Evolutionary conservation across 2,888 invertebrate species (phyloP), one percentile per base, ranked within the genome.

Genomic region (Sesia apiformis): DNA sequence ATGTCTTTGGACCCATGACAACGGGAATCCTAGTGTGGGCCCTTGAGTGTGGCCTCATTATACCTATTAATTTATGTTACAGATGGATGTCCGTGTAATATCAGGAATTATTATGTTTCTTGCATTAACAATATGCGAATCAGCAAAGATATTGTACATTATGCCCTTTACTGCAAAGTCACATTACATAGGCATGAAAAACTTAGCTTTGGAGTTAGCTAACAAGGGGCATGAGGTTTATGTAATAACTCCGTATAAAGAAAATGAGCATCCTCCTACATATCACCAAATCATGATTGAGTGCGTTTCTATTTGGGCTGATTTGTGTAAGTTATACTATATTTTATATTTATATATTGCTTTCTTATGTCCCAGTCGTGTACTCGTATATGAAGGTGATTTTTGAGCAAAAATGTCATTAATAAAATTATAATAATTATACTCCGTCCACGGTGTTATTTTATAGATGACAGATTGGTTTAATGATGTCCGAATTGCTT

Each of bases 151-250:
- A 40, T 54, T 61, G 5, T 57, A 58, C 5, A 39, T 60, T 0
- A 58, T 61, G 57, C 61, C 61, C 38, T 61, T 60, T 38, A 56
- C 57, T 5, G 61, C 60, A 3, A 55, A 42, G 51, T 61, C 61
- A 5, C 61, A 61, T 50, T 61, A 59, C 46, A 57, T 55, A 7
- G 56, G 58, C 0, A 59, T 58, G 56, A 61, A 57, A 39, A 55
- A 57, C 7, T 51, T 61, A 6, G 59, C 59, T 3, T 5, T 61
- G 40, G 57, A 59, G 42, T 39, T 61, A 50, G 61, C 61, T 4
- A 56, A 40, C 5, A 54, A 56, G 40, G 61, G 61, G 0, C 61
- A 61, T 52, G 60, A 61, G 3, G 61, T 61, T 3, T 56, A 61
- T 50, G 58, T 51, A 3, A 56, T 61, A 6, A 60, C 61, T 5